These are phyloP conservation scores for Drosophila pseudoobscura DNA, from an alignment of 1,140 invertebrate species.

Conservation along the genomic window DNA sequence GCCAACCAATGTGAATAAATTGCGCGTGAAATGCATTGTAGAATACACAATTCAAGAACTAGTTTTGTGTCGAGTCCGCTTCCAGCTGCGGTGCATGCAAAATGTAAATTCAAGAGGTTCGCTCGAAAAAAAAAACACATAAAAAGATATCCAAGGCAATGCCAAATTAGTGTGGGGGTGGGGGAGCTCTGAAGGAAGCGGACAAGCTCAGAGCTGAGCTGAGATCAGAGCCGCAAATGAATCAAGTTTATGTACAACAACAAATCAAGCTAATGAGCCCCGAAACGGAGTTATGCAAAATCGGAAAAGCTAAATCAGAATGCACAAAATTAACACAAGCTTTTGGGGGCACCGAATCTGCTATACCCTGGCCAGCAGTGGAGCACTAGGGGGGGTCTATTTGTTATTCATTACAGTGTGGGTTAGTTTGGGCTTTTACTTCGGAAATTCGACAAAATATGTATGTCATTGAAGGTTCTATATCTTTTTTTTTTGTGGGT, in stretches of 20 bases:
- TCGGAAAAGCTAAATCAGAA: background rate
- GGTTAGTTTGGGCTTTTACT: too few relatives aligned
- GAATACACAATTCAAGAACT: conserved; percentile 69
- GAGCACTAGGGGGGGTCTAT: too few relatives aligned
- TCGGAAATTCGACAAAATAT: too few relatives aligned
- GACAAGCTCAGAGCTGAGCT: conserved; percentile 2
- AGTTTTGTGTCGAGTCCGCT: conserved; percentile 45
- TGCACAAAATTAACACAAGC: background rate
- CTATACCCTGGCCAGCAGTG: too few relatives aligned
- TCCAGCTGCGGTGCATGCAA: conserved; percentile 29
- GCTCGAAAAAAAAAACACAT: background rate
- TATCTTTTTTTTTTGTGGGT: too few relatives aligned
- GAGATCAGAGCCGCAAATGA: conserved; percentile 11
- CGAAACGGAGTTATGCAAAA: conserved; percentile 27
- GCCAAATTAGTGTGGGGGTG: conserved; percentile 17
- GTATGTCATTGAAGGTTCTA: too few relatives aligned
- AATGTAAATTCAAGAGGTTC: conserved; percentile 35
- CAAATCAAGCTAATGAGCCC: conserved; percentile 62
- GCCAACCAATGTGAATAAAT: conserved; percentile 58
- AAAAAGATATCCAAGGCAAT: conserved; percentile 27
- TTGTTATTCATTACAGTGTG: too few relatives aligned
- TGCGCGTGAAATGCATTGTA: conserved; percentile 51
- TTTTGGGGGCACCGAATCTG: too few relatives aligned
- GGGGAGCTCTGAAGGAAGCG: conserved; percentile 46
- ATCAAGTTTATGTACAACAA: conserved; percentile 40